These are phyloP conservation scores for Acipenser ruthenus DNA, from an alignment of 2,797 vertebrate genomes.

Conservation along the genomic window DNA sequence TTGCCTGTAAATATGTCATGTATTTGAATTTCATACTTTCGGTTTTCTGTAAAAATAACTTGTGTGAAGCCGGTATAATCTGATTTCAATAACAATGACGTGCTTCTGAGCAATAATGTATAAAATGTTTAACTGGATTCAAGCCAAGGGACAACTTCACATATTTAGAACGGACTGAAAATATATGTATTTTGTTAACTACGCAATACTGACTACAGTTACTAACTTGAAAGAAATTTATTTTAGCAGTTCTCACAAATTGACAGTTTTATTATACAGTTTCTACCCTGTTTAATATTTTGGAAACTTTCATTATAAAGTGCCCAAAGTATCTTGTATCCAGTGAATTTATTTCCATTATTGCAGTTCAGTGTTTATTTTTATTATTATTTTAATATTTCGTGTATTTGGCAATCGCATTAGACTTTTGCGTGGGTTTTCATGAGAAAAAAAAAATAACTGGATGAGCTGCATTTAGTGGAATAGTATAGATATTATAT, in stretches of 20 bases:
- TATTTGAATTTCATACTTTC: slow-evolving; percentile 48
- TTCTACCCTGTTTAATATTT: slow-evolving; percentile 8
- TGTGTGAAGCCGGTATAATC: neutral
- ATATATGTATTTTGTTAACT: neutral
- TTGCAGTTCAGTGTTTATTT: slow-evolving; percentile 6
- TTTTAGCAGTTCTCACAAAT: neutral
- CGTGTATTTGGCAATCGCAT: neutral
- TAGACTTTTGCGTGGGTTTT: too few species aligned
- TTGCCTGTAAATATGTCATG: slow-evolving; percentile 87
- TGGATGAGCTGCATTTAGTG: neutral
- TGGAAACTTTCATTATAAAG: slow-evolving; percentile 8
- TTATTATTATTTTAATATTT: slow-evolving; percentile 5
- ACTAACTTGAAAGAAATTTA: too few species aligned
- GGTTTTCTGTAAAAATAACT: slow-evolving; percentile 15
- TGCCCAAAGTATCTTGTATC: slow-evolving; percentile 12
- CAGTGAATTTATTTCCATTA: slow-evolving; percentile 9
- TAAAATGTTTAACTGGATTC: slow-evolving; percentile 11
- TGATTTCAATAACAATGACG: slow-evolving; percentile 7
- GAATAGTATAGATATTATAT: slow-evolving; percentile 47
- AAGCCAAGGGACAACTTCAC: neutral
- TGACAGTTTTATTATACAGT: slow-evolving; percentile 1
- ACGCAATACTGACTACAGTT: neutral
- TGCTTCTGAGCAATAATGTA: slow-evolving; percentile 18
- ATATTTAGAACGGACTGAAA: neutral
- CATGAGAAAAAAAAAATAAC: neutral